Evolutionary conservation across 2,888 invertebrate species (phyloP).

Genomic region (Dolomedes plantarius): DNA sequence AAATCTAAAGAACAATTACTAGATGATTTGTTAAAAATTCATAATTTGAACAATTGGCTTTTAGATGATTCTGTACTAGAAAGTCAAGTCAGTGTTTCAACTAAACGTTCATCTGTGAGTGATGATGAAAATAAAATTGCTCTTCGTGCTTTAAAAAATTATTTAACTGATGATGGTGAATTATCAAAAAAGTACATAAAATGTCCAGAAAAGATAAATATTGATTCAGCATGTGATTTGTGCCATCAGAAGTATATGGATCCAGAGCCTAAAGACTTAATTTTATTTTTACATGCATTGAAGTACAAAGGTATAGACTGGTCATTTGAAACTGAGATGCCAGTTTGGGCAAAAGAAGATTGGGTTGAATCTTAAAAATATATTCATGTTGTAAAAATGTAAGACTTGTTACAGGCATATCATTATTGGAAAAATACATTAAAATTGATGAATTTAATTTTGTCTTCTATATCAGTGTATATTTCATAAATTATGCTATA

Average conservation of each 20-base stretch:
- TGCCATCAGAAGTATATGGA: constrained; percentile 94
- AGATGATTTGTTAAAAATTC: constrained; percentile 89
- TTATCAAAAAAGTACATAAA: constrained; percentile 78
- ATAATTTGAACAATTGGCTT: constrained; percentile 95
- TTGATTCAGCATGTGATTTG: constrained; percentile 93
- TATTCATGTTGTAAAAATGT: too few species aligned
- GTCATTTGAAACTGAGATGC: constrained; percentile 94
- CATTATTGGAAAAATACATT: too few species aligned
- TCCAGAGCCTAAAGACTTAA: constrained; percentile 91
- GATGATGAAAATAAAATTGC: constrained; percentile 34
- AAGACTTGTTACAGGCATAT: too few species aligned
- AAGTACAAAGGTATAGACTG: constrained; percentile 89
- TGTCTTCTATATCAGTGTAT: too few species aligned
- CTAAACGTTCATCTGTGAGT: background rate
- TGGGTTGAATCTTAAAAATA: constrained; percentile 82
- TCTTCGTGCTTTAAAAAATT: constrained; percentile 46
- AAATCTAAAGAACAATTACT: constrained; percentile 87
- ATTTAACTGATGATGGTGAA: constrained; percentile 53
- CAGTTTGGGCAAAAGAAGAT: constrained; percentile 92
- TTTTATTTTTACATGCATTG: constrained; percentile 94
- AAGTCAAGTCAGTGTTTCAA: background rate
- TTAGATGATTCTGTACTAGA: constrained; percentile 26
- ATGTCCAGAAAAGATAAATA: constrained; percentile 84
- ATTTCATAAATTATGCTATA: too few species aligned
- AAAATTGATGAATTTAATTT: too few species aligned